These are phyloP conservation scores for Drosophila fungiperda DNA, from an alignment of 2,888 invertebrate genomes.

Conservation along the genomic window DNA sequence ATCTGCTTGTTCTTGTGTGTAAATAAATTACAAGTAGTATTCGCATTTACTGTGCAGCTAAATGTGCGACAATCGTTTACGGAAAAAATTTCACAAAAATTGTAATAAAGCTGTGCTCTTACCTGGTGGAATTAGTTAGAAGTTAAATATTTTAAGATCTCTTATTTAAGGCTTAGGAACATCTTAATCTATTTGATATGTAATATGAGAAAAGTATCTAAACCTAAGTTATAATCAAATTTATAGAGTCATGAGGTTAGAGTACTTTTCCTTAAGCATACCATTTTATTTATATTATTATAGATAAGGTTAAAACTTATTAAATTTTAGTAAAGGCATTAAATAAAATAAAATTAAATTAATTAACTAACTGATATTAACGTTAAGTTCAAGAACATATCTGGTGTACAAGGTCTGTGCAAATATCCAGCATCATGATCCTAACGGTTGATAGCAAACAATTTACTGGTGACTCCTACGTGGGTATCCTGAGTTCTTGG, in stretches of 20 bases:
- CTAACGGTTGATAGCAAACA: too few relatives aligned
- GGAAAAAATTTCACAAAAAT: background rate
- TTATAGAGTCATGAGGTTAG: background rate
- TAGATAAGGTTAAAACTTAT: background rate
- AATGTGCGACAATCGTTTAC: background rate
- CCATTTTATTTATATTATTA: too few relatives aligned
- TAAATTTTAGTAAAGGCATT: background rate
- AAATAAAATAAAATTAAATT: background rate
- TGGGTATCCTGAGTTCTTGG: background rate
- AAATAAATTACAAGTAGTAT: slow-evolving; percentile 62
- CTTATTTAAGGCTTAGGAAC: background rate
- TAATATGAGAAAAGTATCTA: background rate
- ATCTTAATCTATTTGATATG: background rate
- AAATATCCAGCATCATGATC: background rate
- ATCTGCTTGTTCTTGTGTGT: slow-evolving; percentile 12
- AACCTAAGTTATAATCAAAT: background rate
- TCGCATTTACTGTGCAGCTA: background rate
- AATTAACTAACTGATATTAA: background rate
- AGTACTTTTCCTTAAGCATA: background rate
- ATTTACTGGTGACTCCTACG: too few relatives aligned
- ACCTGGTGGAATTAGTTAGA: background rate
- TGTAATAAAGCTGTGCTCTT: background rate
- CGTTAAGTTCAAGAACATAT: background rate
- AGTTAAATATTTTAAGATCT: background rate
- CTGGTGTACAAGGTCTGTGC: background rate